A percentile compares a stretch with the other conserved stretches of the same genome.
phyloP scores from a whole-genome alignment of 2,797 vertebrate species.

The Glossophaga mutica region DNA sequence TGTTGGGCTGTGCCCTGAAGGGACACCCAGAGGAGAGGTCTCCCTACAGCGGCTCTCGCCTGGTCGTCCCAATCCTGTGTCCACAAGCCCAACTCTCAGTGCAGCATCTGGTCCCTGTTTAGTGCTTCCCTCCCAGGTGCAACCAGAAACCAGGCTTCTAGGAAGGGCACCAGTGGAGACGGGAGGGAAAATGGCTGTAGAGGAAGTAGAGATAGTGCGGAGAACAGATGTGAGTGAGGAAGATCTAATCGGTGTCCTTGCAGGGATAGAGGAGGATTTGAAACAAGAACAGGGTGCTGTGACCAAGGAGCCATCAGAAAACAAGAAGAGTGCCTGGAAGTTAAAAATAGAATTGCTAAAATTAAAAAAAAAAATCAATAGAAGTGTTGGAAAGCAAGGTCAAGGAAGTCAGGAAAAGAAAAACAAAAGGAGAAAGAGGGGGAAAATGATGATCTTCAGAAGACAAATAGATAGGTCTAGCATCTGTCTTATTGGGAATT shows the following conservation, averaged over 20 bases:
- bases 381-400: constrained; percentile 64
- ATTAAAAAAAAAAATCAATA: constrained; percentile 65
- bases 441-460: constrained; percentile 23
- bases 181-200: background rate
- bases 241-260: background rate
- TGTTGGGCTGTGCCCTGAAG: background rate
- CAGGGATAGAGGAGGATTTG: background rate
- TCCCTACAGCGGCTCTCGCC: background rate
- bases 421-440: constrained; percentile 19
- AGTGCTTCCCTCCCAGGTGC: background rate
- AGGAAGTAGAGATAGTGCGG: background rate
- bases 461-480: constrained; percentile 29
- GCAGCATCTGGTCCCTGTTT: background rate
- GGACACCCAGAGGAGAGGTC: background rate
- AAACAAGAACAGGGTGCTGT: constrained; percentile 58
- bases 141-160: background rate
- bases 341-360: constrained; percentile 67
- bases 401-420: constrained; percentile 54
- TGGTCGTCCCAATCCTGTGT: background rate
- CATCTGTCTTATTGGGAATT: background rate
- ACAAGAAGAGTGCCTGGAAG: constrained; percentile 36
- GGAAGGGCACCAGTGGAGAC: background rate
- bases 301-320: constrained; percentile 45
- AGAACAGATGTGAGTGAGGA: background rate
- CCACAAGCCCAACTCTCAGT: background rate